These are phyloP conservation scores for Sesia apiformis DNA, from an alignment of 2,888 invertebrate species.

Conservation along the genomic window DNA sequence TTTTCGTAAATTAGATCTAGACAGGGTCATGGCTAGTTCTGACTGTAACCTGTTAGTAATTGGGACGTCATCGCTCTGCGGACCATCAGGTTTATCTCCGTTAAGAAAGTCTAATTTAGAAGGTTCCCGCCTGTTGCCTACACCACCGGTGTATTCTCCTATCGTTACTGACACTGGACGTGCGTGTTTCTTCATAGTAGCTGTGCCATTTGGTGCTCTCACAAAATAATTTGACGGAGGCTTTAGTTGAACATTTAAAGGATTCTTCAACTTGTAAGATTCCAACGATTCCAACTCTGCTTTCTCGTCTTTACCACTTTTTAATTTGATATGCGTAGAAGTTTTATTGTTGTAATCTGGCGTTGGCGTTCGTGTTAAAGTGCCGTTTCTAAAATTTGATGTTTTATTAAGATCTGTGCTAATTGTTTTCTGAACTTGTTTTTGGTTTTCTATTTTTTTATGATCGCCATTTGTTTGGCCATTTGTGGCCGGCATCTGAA, in stretches of 20 bases:
- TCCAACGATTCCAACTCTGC: conserved; percentile 86
- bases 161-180: conserved; percentile 81
- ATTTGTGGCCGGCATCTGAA: conserved; percentile 53
- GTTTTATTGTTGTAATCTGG: conserved; percentile 54
- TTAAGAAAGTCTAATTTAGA: conserved; percentile 81
- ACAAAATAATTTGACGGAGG: conserved; percentile 82
- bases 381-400: conserved; percentile 40
- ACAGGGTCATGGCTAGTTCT: conserved; percentile 83
- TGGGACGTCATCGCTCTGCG: conserved; percentile 58
- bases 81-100: conserved; percentile 53
- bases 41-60: conserved; percentile 80
- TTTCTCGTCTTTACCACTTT: conserved; percentile 61
- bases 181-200: conserved; percentile 72
- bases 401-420: conserved; percentile 29
- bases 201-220: conserved; percentile 69
- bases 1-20: conserved; percentile 84
- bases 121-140: conserved; percentile 74
- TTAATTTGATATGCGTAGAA: conserved; percentile 25
- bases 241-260: conserved; percentile 74
- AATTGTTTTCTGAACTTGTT: conserved; percentile 19
- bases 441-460: conserved; percentile 24
- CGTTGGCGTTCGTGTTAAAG: conserved; percentile 49
- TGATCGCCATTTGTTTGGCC: conserved; percentile 44
- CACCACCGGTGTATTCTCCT: conserved; percentile 78
- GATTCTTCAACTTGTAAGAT: conserved; percentile 81